Evolutionary conservation across 1,140 invertebrate genomes (phyloP).

Genomic region (Druon quercuslanigerum): DNA sequence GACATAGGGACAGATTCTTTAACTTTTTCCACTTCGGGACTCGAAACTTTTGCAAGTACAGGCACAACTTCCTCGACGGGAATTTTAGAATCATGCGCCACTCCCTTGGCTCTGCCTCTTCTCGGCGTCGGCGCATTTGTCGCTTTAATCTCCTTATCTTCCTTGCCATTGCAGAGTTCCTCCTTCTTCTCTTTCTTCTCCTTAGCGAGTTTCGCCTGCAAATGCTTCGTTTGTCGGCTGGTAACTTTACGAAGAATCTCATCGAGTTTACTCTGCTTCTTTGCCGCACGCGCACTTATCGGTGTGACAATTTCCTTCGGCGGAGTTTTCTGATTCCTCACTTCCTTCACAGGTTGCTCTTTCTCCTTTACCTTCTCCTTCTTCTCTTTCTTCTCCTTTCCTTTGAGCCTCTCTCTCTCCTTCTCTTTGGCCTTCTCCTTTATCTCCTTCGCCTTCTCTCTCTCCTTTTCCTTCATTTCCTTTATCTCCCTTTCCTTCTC

Average conservation of each 20-base stretch:
- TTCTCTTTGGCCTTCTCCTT: constrained; percentile 46
- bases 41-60: constrained; percentile 33
- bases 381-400: background rate
- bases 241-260: constrained; percentile 72
- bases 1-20: too few relatives aligned
- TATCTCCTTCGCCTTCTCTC: constrained; percentile 66
- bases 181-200: constrained; percentile 68
- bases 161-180: constrained; percentile 59
- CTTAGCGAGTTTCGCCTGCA: constrained; percentile 62
- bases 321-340: constrained; percentile 41
- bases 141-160: constrained; percentile 52
- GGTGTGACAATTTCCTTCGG: constrained; percentile 38
- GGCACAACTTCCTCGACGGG: constrained; percentile 55
- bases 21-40: too few relatives aligned
- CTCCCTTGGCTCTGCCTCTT: constrained; percentile 60
- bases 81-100: constrained; percentile 37
- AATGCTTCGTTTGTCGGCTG: constrained; percentile 63
- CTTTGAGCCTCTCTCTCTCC: constrained; percentile 36
- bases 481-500: constrained; percentile 53
- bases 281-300: constrained; percentile 45
- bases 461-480: constrained; percentile 63
- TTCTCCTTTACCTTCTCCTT: constrained; percentile 43
- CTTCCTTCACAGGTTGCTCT: constrained; percentile 32
- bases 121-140: constrained; percentile 55
- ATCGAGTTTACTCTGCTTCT: constrained; percentile 70